Conservation (phyloP, 2,888 invertebrate genomes). For the Syrphus vitripennis region DNA sequence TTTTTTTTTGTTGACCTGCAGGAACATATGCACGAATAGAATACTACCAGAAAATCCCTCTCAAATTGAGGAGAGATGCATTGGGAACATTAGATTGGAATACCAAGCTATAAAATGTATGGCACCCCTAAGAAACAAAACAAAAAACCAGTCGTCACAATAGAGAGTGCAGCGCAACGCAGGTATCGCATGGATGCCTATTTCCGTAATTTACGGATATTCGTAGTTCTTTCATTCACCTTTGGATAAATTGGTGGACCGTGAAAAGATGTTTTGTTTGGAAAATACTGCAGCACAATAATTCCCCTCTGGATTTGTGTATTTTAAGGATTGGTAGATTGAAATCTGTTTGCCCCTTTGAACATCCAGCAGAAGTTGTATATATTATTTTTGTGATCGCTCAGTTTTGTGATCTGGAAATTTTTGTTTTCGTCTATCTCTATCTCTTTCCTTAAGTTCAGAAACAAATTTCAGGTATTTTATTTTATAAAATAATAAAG, state of each 20-base stretch:
- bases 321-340: constrained; percentile 58
- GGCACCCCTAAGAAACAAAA: constrained; percentile 40
- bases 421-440: constrained; percentile 17
- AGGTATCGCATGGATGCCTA: constrained; percentile 40
- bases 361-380: not conserved
- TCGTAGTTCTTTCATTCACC: constrained; percentile 27
- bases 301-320: constrained; percentile 46
- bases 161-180: constrained; percentile 30
- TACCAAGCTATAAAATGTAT: constrained; percentile 29
- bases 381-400: constrained; percentile 3
- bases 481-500: not conserved
- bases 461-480: constrained; percentile 20
- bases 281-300: not conserved
- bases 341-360: constrained; percentile 21
- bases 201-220: constrained; percentile 43
- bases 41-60: constrained; percentile 55
- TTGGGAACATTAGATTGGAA: constrained; percentile 4
- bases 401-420: not conserved
- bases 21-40: constrained; percentile 48
- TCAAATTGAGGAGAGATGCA: constrained; percentile 35
- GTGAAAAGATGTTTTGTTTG: constrained; percentile 40
- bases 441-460: not conserved
- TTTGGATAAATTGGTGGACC: constrained; percentile 36
- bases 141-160: constrained; percentile 13
- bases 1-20: constrained; percentile 46